Conservation (phyloP, 2,888 invertebrate genomes). For the Subacronicta megacephala region DNA sequence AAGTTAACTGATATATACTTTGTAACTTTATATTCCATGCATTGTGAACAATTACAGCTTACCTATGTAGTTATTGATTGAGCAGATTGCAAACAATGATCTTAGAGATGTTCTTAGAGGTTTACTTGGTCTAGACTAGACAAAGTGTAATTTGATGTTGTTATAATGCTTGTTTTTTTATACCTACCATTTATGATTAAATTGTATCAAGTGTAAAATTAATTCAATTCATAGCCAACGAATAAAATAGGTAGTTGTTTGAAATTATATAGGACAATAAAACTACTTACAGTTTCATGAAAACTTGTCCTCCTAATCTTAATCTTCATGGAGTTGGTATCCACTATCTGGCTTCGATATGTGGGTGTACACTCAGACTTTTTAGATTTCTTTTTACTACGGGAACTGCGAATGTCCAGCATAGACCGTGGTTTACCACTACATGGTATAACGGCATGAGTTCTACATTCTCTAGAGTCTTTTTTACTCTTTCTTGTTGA, state of each 20-base stretch:
- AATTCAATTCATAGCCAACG: background rate
- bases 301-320: conserved; percentile 91
- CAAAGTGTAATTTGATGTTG: conserved; percentile 11
- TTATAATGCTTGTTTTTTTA: background rate
- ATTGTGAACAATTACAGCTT: conserved; percentile 20
- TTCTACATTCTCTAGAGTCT: conserved; percentile 78
- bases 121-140: conserved; percentile 23
- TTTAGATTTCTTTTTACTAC: conserved; percentile 86
- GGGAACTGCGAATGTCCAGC: conserved; percentile 83
- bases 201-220: too few relatives aligned
- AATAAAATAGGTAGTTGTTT: background rate
- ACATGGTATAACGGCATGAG: conserved; percentile 81
- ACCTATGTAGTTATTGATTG: conserved; percentile 20
- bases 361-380: conserved; percentile 81
- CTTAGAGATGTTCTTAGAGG: conserved; percentile 10
- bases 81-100: conserved; percentile 32
- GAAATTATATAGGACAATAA: conserved; percentile 9
- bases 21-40: conserved; percentile 35
- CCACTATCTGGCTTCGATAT: conserved; percentile 91
- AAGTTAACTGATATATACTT: conserved; percentile 26
- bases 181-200: too few relatives aligned
- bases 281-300: conserved; percentile 79
- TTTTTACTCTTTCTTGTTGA: conserved; percentile 86
- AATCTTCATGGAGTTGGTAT: conserved; percentile 91
- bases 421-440: conserved; percentile 88